Evolutionary conservation across 2,113 vertebrate species (phyloP), one percentile per base, ranked within the genome.

Genomic region (Mus pahari): DNA sequence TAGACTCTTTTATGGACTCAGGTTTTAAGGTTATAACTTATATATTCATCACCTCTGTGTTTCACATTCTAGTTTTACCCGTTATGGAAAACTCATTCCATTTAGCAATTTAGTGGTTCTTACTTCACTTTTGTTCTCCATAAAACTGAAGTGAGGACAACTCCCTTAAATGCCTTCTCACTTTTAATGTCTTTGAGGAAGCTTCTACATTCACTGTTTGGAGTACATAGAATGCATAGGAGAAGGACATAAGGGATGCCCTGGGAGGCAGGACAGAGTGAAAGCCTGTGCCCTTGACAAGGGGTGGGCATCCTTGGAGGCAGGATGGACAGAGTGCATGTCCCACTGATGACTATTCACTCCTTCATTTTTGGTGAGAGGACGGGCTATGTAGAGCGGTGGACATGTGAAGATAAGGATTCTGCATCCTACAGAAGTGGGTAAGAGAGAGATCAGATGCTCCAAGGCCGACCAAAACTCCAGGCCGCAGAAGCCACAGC

Each of bases 71-170:
- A 2, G 31, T 90, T 90, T 79, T 62, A 68, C 58, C 77, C 36
- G 60, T 70, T 16, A 66, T 48, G 6, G 53, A 79, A 45, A 45
- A n/a, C 8, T 79, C 58, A 53, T 53, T 28, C 19, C 22, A 7
- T 36, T 73, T 26, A 42, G 39, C 10, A 19, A n/a, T 55, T 84
- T 39, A 13, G 42, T 28, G 3, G 7, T 26, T 24, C 50, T 87
- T 82, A 58, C 26, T 77, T 91, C 45, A 22, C 50, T 62, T 86
- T 75, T 50, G 62, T 39, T 92, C 71, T 92, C 39, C 78, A 92
- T 39, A 93, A 91, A 90, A 87, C 31, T 64, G 50, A 89, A 78
- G 17, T 16, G 19, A 31, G 58, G 73, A 48, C 17, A 82, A 33
- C 48, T 83, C 91, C 68, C 62, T 64, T 64, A 73, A 66, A 82